Evolutionary conservation across 37 sponge, comb jelly and placozoan genomes (phyloP).

Genomic region (Oscarella lobularis): DNA sequence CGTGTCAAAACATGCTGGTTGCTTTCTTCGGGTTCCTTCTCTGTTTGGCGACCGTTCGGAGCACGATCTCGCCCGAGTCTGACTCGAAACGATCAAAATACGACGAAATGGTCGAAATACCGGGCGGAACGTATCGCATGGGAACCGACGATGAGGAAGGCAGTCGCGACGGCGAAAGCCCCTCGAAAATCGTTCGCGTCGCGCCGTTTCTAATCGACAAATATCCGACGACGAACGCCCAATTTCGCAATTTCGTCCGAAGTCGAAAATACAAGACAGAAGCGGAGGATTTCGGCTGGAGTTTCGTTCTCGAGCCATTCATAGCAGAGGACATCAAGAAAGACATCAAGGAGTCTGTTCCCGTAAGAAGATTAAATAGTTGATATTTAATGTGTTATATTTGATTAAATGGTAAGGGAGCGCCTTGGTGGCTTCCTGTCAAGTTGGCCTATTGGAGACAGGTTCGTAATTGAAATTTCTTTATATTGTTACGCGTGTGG

Average conservation of each 20-base stretch:
- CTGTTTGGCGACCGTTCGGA: too few species aligned
- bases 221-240: slow-evolving; percentile 8
- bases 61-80: too few species aligned
- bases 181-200: slow-evolving; percentile 1
- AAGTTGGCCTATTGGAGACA: slow-evolving; percentile 25
- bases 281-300: slow-evolving; percentile 26
- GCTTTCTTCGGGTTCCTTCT: too few species aligned
- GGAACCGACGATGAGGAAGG: background rate
- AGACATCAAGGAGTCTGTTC: slow-evolving; percentile 9
- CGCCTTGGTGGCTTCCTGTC: slow-evolving; percentile 30
- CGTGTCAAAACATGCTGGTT: too few species aligned
- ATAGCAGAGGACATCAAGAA: slow-evolving; percentile 9
- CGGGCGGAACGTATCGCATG: background rate
- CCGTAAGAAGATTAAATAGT: background rate
- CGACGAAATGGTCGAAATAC: background rate
- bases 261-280: slow-evolving; percentile 17
- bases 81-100: too few species aligned
- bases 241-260: slow-evolving; percentile 8
- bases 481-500: background rate
- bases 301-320: slow-evolving; percentile 21
- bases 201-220: slow-evolving; percentile 8
- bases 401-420: background rate
- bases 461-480: background rate
- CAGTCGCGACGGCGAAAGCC: background rate
- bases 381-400: background rate